Base-by-base conservation (phyloP, 2,888 invertebrate genomes). In the Chorisops tibialis region DNA sequence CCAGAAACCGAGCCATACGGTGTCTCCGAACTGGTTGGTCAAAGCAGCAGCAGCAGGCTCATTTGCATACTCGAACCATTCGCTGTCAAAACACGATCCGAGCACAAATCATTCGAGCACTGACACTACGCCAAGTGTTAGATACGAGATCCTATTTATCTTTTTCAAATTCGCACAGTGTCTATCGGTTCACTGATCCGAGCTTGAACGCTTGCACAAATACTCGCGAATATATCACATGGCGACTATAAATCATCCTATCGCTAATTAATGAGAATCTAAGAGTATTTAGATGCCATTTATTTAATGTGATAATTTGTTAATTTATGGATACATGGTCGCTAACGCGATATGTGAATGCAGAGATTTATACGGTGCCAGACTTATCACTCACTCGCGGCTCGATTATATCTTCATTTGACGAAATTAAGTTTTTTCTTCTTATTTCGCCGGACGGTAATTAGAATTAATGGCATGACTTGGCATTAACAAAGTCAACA, bases 191-290 rank as follows among this genome's bases (percentile, higher is more conserved):
- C 3, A 9, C 30, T 30, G 9, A 30, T 30, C 30, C 30, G 5
- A 1, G 30, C 2, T 9, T 30, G 7, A 9, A 30, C n/a, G n/a
- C 30, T 30, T 7, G 1, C 7, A 30, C 9, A 30, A 5, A 41
- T 12, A 4, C 41, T 12, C 6, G n/a, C 41, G 16, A 41, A 12
- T 16, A 41, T 14, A 41, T 41, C 41, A 16, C 41, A 2, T n/a
- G 16, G 41, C 41, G 7, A 11, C 67, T 71, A 76, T 76, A 76
- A 77, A 77, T 76, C 76, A 77, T 76, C 75, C 75, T 75, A 77
- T 76, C 75, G 73, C 76, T 77, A 76, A 77, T 76, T 76, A 76
- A 76, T 76, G 77, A 76, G 75, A 75, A 76, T 74, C 77, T 74
- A 73, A 74, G 73, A 75, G 74, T 75, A 75, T 76, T 77, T 77